Conservation (phyloP, 2,888 invertebrate genomes). For the Drosophila subquinaria region DNA sequence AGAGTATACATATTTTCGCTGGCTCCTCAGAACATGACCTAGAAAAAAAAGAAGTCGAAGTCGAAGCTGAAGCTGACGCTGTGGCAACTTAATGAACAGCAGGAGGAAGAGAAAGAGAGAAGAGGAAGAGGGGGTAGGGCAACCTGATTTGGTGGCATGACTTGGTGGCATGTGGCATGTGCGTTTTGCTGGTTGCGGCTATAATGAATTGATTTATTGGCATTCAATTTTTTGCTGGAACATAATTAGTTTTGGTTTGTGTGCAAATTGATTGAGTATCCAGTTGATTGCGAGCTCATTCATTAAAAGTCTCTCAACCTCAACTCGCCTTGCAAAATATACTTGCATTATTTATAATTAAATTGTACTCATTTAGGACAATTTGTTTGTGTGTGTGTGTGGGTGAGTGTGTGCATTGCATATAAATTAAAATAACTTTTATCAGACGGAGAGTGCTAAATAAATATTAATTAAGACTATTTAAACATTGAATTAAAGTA, state of each 20-base stretch:
- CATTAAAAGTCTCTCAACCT: slow-evolving; percentile 42
- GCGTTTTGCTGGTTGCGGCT: slow-evolving; percentile 20
- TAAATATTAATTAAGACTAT: slow-evolving; percentile 41
- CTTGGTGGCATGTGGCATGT: slow-evolving; percentile 38
- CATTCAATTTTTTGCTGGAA: slow-evolving; percentile 57
- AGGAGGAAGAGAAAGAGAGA: slow-evolving; percentile 12
- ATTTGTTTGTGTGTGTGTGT: slow-evolving; percentile 39
- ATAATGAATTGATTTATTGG: slow-evolving; percentile 76
- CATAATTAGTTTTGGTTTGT: slow-evolving; percentile 70
- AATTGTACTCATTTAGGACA: slow-evolving; percentile 59
- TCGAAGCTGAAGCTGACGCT: slow-evolving; percentile 22
- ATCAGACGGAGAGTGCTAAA: slow-evolving; percentile 10
- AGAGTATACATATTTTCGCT: slow-evolving; percentile 10
- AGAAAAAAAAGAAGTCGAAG: slow-evolving; percentile 56
- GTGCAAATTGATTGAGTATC: slow-evolving; percentile 69
- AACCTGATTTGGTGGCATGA: slow-evolving; percentile 6
- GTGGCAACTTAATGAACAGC: slow-evolving; percentile 44
- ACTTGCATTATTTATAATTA: slow-evolving; percentile 52
- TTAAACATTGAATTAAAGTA: slow-evolving; percentile 10
- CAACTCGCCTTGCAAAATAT: slow-evolving; percentile 14
- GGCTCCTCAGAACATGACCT: slow-evolving; percentile 55
- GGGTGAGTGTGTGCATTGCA: slow-evolving; percentile 16
- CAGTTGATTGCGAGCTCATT: slow-evolving; percentile 54
- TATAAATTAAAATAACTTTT: slow-evolving; percentile 30
- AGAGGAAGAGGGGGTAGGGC: slow-evolving; percentile 6